Evolutionary conservation across 2,113 vertebrate species (phyloP).

Genomic region (Colius striatus): DNA sequence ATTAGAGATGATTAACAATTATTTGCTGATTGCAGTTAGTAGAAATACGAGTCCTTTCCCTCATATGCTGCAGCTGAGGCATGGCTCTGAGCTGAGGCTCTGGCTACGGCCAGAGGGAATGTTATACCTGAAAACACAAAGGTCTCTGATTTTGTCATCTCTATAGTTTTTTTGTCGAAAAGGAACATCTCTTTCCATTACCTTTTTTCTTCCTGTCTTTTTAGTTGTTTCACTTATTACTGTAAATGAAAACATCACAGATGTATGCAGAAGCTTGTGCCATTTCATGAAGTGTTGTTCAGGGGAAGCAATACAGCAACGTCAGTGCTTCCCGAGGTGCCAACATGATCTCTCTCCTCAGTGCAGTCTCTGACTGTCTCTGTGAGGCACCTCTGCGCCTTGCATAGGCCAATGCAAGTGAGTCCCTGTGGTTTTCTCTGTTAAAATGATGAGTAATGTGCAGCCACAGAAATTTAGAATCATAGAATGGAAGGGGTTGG

Average conservation of each 20-base stretch:
- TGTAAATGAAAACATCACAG: background rate
- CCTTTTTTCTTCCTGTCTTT: background rate
- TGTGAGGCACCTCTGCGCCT: background rate
- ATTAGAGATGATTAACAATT: background rate
- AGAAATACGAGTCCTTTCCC: background rate
- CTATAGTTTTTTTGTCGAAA: background rate
- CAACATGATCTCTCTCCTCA: background rate
- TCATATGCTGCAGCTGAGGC: background rate
- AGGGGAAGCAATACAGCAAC: background rate
- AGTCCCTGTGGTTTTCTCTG: background rate
- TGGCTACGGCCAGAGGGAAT: background rate
- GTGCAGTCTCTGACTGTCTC: background rate
- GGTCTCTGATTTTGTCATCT: background rate
- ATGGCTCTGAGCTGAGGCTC: too few species aligned
- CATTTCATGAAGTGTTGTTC: background rate
- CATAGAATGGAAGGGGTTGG: too few species aligned
- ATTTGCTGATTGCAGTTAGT: slow-evolving; percentile 1
- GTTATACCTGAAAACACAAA: background rate
- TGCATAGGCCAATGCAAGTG: accelerated
- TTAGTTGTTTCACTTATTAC: background rate
- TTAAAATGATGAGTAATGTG: background rate
- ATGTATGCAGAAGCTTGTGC: background rate
- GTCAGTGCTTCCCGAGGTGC: background rate
- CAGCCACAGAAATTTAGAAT: background rate
- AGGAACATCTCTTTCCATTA: background rate